Evolutionary conservation across 2,113 vertebrate genomes (phyloP).

Genomic region (Cettia cetti): DNA sequence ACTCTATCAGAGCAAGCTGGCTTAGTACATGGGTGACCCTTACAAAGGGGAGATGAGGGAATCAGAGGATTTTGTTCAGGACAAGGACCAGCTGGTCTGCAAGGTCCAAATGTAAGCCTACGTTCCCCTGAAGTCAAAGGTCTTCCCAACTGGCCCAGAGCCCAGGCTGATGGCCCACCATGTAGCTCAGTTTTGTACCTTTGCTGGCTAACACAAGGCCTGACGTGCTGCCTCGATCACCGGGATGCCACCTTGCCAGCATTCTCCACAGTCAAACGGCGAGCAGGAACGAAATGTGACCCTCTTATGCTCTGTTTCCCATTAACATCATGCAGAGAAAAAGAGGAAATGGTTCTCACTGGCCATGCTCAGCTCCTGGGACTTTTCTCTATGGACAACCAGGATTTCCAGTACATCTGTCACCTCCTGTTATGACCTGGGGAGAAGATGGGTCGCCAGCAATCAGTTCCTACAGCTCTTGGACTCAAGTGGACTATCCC

Average conservation of each 20-base stretch:
- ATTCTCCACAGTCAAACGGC: neutral
- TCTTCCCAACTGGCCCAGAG: neutral
- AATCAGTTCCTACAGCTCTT: neutral
- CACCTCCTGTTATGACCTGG: neutral
- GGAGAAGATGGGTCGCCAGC: neutral
- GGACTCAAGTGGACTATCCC: neutral
- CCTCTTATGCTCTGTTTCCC: neutral
- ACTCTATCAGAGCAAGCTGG: neutral
- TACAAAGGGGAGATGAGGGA: neutral
- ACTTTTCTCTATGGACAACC: neutral
- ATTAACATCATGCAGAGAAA: neutral
- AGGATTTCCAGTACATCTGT: neutral
- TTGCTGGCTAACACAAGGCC: neutral
- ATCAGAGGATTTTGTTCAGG: neutral
- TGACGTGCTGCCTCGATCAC: neutral
- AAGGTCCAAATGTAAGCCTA: neutral
- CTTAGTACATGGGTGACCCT: neutral
- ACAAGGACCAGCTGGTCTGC: neutral
- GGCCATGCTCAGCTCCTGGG: neutral
- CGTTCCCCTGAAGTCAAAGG: neutral
- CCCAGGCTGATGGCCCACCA: neutral
- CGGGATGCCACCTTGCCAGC: neutral
- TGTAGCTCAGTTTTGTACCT: neutral
- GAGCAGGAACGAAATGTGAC: accelerated
- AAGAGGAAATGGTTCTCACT: neutral